Evolutionary conservation across 92 coral and sea anemone species (phyloP).

Genomic region (Paramuricea clavata): DNA sequence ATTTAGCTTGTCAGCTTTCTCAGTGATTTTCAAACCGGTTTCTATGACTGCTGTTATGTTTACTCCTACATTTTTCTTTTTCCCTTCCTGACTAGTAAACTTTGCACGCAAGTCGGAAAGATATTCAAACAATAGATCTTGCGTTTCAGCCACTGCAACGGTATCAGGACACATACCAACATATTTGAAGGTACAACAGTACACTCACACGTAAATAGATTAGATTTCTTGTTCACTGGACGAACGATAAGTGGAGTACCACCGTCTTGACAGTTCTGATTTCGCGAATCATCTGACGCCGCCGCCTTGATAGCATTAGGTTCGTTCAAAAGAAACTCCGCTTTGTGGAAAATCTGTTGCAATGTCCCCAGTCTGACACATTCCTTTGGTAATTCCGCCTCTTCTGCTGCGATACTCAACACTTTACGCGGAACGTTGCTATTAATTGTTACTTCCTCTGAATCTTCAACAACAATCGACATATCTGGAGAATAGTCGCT

Average conservation of each 20-base stretch:
- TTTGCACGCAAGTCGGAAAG: constrained; percentile 19
- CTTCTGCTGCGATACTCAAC: constrained; percentile 57
- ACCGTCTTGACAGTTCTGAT: constrained; percentile 67
- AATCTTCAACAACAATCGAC: neutral
- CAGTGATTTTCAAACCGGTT: constrained; percentile 35
- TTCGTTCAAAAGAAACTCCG: constrained; percentile 54
- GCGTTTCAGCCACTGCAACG: constrained; percentile 52
- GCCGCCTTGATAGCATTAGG: constrained; percentile 59
- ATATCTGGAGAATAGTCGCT: neutral
- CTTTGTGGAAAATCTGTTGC: constrained; percentile 52
- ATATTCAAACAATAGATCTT: constrained; percentile 7
- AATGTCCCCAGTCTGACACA: constrained; percentile 32
- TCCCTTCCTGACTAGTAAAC: constrained; percentile 19
- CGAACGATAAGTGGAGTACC: constrained; percentile 49
- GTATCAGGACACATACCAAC: constrained; percentile 51
- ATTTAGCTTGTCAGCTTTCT: constrained; percentile 50
- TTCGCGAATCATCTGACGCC: constrained; percentile 48
- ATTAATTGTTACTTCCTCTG: neutral
- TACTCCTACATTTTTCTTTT: constrained; percentile 8
- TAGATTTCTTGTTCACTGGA: constrained; percentile 16
- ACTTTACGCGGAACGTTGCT: neutral
- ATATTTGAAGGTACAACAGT: constrained; percentile 19
- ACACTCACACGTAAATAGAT: constrained; percentile 44
- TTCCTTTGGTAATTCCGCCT: constrained; percentile 54
- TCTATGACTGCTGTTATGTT: constrained; percentile 48